Conservation (phyloP, 2,797 vertebrate species). For the Buceros bicornis region DNA sequence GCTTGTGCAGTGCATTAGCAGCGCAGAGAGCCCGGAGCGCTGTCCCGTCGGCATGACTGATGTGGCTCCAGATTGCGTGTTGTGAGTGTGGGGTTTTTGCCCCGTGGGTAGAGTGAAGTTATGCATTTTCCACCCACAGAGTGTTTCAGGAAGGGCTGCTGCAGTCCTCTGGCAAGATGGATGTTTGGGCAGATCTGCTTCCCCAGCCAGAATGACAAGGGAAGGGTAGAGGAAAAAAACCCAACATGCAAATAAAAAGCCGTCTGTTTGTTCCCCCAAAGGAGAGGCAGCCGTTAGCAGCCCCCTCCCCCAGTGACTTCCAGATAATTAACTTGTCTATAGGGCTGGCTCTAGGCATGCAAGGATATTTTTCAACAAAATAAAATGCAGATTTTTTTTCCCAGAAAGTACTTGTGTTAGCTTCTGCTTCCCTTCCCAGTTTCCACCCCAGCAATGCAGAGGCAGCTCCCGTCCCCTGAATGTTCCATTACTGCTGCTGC, state of each 20-base stretch:
- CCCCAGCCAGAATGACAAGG: not conserved
- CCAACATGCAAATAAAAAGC: not conserved
- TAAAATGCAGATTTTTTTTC: not conserved
- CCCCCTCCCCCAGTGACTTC: not conserved
- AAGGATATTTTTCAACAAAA: not conserved
- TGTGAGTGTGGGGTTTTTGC: not conserved
- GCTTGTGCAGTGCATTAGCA: not conserved
- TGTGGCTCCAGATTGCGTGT: not conserved
- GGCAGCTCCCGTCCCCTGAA: not conserved
- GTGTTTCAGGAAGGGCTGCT: not conserved
- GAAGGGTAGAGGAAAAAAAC: not conserved
- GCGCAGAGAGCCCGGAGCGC: not conserved
- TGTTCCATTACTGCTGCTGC: not conserved
- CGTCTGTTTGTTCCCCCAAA: not conserved
- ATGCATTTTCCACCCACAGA: not conserved
- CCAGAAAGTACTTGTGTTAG: not conserved
- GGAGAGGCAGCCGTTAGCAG: not conserved
- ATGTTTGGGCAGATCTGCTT: slow-evolving; percentile 6
- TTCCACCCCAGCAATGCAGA: not conserved
- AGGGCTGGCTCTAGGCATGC: slow-evolving; percentile 6
- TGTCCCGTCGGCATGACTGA: not conserved
- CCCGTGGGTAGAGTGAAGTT: not conserved
- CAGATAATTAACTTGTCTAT: not conserved
- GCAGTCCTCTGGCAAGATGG: not conserved
- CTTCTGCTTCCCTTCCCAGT: not conserved